Percentiles rank a stretch among this genome's conserved stretches.
phyloP scores from a whole-genome alignment of 2,888 invertebrate genomes.

The Panzeria rudis region DNA sequence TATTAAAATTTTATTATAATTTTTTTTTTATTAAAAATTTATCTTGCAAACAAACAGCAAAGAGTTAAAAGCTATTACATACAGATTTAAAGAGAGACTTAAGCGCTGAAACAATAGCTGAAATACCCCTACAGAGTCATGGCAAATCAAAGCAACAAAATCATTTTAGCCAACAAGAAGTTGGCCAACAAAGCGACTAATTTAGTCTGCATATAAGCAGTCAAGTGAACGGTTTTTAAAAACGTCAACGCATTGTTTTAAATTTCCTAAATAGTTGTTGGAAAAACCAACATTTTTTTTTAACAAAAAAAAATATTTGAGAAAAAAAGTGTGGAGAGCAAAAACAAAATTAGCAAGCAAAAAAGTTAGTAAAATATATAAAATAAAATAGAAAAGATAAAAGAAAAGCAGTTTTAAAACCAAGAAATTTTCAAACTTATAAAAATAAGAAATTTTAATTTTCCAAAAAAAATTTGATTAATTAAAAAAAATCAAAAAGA shows the following conservation, averaged over 20 bases:
- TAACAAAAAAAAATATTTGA: slow-evolving; percentile 40
- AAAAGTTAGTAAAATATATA: slow-evolving; percentile 26
- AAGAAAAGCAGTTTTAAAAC: too few relatives aligned
- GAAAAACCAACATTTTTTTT: slow-evolving; percentile 66
- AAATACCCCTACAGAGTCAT: slow-evolving; percentile 12
- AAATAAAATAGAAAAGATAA: slow-evolving; percentile 15
- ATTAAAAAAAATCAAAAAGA: not conserved
- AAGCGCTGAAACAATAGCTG: slow-evolving; percentile 62
- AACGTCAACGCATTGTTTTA: slow-evolving; percentile 59
- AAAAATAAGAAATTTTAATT: slow-evolving; percentile 9
- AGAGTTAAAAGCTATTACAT: not conserved
- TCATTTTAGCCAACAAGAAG: slow-evolving; percentile 77
- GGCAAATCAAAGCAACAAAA: slow-evolving; percentile 10
- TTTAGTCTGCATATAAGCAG: slow-evolving; percentile 83
- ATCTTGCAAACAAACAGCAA: not conserved
- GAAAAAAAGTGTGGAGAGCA: slow-evolving; percentile 16
- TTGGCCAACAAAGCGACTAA: slow-evolving; percentile 80
- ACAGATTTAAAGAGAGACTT: slow-evolving; percentile 34
- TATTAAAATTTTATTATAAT: not conserved
- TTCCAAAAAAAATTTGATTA: not conserved
- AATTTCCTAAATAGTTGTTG: slow-evolving; percentile 63
- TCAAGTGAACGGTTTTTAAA: slow-evolving; percentile 79
- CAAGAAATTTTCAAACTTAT: not conserved
- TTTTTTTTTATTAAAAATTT: too few relatives aligned
- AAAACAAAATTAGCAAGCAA: slow-evolving; percentile 26